Evolutionary conservation across 2,888 invertebrate species (phyloP), one percentile per base, ranked within the genome.

Genomic region (Rhagium mordax): DNA sequence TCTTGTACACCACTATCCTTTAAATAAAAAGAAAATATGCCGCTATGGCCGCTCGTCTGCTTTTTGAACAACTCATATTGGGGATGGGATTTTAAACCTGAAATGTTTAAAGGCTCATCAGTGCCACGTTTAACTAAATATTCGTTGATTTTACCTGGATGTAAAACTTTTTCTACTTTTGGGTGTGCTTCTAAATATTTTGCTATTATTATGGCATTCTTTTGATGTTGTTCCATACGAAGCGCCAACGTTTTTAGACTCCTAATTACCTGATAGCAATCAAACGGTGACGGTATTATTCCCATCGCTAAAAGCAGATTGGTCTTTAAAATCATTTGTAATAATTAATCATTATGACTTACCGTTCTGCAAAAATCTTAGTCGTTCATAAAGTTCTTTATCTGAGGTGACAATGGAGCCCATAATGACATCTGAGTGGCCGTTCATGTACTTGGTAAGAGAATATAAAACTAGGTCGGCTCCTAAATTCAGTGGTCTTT

Each of bases 381-480:
- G 88, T 84, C 91, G 91, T 10, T 93, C 89, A 75, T 92, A 93
- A 2, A 98, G 82, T 55, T 92, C 91, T 51, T 94, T 92, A 80
- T 93, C 90, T 80, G 93, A 96, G 2, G 94, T 91, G 41, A 95
- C 89, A 6, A 94, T 92, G 15, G 96, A 94, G 1, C 99, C 99
- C 99, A 99, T 99, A 5, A 99, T 93, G 18, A 98, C 95, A 89
- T 99, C 99, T 0, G 96, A 94, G 88, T 99, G 99, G 0, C 99
- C 99, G 88, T 99, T 99, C 93, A 99, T 96, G 86, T 98, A 99
- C 88, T 99, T 99, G 0, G 98, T 98, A 68, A 98, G 85, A 0
- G 99, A 99, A 88, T 99, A 98, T 81, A 96, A 89, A 1, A 94
- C 94, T 68, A 98, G 89, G 87, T 99, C 98, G 0, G 96, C 98